phyloP scores from a whole-genome alignment of 2,888 invertebrate species.

The Micropterix aruncella region DNA sequence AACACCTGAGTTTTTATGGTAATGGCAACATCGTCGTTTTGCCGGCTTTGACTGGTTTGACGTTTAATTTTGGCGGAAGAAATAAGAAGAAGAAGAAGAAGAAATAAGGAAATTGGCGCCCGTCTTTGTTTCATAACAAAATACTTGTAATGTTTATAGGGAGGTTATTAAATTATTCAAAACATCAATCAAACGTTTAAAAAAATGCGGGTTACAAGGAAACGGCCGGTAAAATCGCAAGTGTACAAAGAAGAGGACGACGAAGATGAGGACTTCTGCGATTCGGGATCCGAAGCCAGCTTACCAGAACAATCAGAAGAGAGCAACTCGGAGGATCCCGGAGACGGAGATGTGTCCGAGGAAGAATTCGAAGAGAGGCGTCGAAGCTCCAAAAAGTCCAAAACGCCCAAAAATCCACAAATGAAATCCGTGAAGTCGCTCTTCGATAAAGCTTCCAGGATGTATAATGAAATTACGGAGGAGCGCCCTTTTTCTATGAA shows the following conservation, averaged over 20 bases:
- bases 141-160: too few relatives aligned
- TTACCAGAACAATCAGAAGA: constrained; percentile 27
- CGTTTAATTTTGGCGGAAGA: too few relatives aligned
- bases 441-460: background rate
- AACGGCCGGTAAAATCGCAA: constrained; percentile 19
- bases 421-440: background rate
- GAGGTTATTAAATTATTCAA: too few relatives aligned
- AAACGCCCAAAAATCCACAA: constrained; percentile 18
- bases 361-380: constrained; percentile 20
- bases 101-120: too few relatives aligned
- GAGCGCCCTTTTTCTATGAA: constrained; percentile 23
- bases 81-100: too few relatives aligned
- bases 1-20: too few relatives aligned
- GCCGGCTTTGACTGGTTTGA: too few relatives aligned
- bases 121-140: too few relatives aligned
- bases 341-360: constrained; percentile 19
- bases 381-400: constrained; percentile 11
- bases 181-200: too few relatives aligned
- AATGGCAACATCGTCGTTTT: too few relatives aligned
- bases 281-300: constrained; percentile 35
- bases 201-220: too few relatives aligned
- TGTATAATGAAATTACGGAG: constrained; percentile 6
- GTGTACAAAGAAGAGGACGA: constrained; percentile 32
- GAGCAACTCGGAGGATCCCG: constrained; percentile 18
- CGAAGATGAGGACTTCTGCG: constrained; percentile 27